Evolutionary conservation across 1,140 invertebrate species (phyloP), one percentile per base, ranked within the genome.

Genomic region (Drosophila oshimai): DNA sequence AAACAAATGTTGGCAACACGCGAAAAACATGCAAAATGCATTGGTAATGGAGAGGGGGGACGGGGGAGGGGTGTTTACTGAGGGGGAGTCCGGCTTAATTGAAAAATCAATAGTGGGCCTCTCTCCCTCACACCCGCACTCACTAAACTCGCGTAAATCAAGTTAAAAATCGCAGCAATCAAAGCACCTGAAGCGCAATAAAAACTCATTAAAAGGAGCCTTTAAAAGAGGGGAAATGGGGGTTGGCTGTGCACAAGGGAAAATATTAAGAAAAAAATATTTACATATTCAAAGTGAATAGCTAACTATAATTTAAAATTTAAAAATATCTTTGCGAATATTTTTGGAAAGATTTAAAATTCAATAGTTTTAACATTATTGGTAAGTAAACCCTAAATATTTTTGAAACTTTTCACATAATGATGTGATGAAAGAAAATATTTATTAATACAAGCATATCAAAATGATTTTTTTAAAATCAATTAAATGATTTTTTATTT

Each of bases 111-210:
- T 86, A 86, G 75, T 70, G 74, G 58, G 54, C 41, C 10, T 4
- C 4, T n/a, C n/a, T n/a, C 10, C 9, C 31, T 12, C 42, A 22
- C 36, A 33, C 20, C 9, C 46, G 24, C n/a, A n/a, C 42, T 34
- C 37, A 57, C 65, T 80, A 86, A 73, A 64, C 60, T 69, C 80
- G 61, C 75, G 80, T 87, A 86, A 86, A 87, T 86, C 80, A 86
- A 84, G 80, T 86, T 87, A 76, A 86, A 87, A 86, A 87, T 86
- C 81, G 75, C 80, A 80, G 80, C 75, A 87, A 86, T 86, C 80
- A 86, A 87, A 87, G 62, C 81, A 86, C 67, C 80, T 80, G 72
- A 87, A 81, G 72, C 81, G 76, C 80, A 86, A 86, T 86, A 86
- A 86, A 86, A 84, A 86, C 80, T 87, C 80, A 84, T 84, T 84